These are phyloP conservation scores for Meandrina meandrites DNA, from an alignment of 92 coral and sea anemone species.

Conservation along the genomic window DNA sequence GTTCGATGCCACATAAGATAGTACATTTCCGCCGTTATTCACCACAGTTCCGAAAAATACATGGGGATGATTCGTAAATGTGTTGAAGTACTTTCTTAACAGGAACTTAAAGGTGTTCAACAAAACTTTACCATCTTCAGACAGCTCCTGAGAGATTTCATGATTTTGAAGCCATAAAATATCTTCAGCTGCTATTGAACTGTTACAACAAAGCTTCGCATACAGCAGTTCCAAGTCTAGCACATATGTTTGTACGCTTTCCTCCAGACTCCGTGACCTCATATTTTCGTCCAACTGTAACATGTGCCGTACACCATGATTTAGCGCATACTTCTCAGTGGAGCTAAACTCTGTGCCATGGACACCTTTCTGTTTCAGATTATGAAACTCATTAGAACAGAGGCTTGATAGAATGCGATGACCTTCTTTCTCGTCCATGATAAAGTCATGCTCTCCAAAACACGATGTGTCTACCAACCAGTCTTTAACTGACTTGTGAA, in stretches of 20 bases:
- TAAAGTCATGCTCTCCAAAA: constrained; percentile 32
- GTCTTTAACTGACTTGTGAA: too few species aligned
- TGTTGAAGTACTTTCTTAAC: constrained; percentile 9
- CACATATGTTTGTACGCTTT: neutral
- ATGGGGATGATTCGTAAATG: neutral
- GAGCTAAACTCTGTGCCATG: neutral
- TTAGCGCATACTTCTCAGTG: neutral
- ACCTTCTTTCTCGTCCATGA: constrained; percentile 41
- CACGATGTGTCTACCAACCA: too few species aligned
- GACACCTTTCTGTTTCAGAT: constrained; percentile 12
- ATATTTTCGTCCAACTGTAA: neutral
- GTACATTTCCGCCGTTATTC: constrained; percentile 1
- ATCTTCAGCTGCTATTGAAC: too few species aligned
- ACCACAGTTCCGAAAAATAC: neutral
- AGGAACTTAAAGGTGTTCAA: neutral
- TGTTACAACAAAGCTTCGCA: too few species aligned
- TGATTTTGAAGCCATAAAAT: too few species aligned
- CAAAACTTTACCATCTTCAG: neutral
- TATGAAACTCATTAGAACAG: constrained; percentile 23
- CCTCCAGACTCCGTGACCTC: neutral
- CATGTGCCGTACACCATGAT: too few species aligned
- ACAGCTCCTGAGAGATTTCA: neutral
- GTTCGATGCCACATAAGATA: constrained; percentile 13
- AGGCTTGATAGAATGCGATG: constrained; percentile 44
- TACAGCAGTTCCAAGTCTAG: neutral